Base-by-base conservation (phyloP, 2,113 vertebrate genomes). In the Oncorhynchus masou region DNA sequence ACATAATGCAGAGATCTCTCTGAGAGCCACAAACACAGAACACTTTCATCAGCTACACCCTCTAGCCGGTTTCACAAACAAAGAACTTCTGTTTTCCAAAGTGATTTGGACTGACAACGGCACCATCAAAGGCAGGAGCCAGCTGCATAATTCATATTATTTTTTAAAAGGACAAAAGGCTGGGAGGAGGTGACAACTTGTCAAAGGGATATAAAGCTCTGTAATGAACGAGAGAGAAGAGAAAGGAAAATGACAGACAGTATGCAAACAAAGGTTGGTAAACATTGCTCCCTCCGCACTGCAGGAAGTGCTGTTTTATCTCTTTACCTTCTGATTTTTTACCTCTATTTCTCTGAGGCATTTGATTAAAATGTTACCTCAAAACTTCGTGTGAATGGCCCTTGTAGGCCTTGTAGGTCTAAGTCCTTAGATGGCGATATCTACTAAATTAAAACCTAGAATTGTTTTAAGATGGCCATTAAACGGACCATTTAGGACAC, bases 91-190 rank as follows among this genome's bases (percentile, higher is more conserved):
- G 72, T 64, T 87, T 87, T 88, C 78, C 78, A 84, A 82, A 83
- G 86, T 77, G 79, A 90, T 89, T 73, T 60, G 79, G 80, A 82
- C 73, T 85, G 89, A 90, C 84, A 89, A 85, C 24, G 5, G 82
- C 71, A 72, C 80, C 84, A 87, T 85, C 88, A 87, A 73, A 79
- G 78, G 80, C 77, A 79, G 78, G 74, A 81, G 74, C 77, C 57
- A 57, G 72, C 70, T 88, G 91, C 90, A 92, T 90, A 88, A 91
- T 92, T 91, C 84, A 90, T 70, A 71, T 45, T 74, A 71, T 90
- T 91, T 87, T n/a, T 49, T 51, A 70, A 80, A 86, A 89, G 84
- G 85, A 90, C 89, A 91, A 91, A 91, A 88, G 84, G 81, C 78
- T 68, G 60, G 39, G 57, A 45, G 81, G 83, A 87, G 86, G 81